Evolutionary conservation across 2,113 vertebrate genomes (phyloP).

Genomic region (Calidris pugnax): DNA sequence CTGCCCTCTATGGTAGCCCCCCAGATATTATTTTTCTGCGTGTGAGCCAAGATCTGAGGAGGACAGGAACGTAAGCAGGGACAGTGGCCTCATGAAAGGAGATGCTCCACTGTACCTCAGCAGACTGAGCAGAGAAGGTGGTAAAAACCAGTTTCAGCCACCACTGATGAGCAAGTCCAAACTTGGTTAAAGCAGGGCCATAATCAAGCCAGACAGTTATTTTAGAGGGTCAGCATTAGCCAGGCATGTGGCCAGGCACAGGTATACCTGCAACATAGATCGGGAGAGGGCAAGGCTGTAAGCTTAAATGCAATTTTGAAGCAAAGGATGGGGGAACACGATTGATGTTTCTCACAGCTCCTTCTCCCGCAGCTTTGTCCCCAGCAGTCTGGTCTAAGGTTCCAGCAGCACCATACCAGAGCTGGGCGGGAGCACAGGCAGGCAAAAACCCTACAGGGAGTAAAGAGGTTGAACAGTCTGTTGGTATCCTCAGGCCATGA

Average conservation of each 20-base stretch:
- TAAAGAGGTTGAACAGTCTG: background rate
- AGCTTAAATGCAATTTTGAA: background rate
- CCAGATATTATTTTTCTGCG: background rate
- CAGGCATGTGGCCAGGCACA: accelerated
- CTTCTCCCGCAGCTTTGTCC: background rate
- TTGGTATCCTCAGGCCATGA: background rate
- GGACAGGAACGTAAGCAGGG: background rate
- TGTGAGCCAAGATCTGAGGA: background rate
- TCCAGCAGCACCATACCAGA: accelerated
- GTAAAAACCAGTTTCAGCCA: background rate
- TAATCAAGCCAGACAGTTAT: background rate
- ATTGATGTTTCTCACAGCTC: background rate
- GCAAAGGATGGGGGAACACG: background rate
- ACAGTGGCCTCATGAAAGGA: accelerated
- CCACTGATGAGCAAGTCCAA: accelerated
- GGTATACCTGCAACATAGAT: background rate
- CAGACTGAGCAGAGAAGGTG: background rate
- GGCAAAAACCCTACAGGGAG: background rate
- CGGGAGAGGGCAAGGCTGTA: background rate
- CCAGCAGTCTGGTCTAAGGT: background rate
- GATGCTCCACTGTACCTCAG: background rate
- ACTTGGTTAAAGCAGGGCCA: background rate
- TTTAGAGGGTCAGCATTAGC: background rate
- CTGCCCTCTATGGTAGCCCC: background rate
- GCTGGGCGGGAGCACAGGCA: background rate